Evolutionary conservation across 2,797 vertebrate species (phyloP).

Genomic region (Sparus aurata): DNA sequence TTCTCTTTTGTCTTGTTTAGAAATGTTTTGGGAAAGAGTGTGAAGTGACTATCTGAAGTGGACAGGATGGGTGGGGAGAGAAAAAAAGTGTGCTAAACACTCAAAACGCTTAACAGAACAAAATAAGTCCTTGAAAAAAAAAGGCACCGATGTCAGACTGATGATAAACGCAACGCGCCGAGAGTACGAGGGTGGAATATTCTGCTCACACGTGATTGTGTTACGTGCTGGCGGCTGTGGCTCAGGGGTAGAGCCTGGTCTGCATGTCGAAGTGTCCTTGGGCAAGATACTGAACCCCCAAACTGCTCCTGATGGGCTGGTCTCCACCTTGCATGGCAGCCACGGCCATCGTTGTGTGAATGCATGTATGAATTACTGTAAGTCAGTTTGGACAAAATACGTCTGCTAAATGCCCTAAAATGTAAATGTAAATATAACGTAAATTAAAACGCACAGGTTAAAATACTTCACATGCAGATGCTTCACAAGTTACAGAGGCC

Average conservation of each 20-base stretch:
- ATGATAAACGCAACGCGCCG: slow-evolving; percentile 19
- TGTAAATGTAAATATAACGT: background rate
- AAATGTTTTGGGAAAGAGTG: slow-evolving; percentile 10
- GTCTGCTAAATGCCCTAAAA: too few relatives aligned
- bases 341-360: too few relatives aligned
- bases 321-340: too few relatives aligned
- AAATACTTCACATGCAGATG: slow-evolving; percentile 32
- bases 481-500: slow-evolving; percentile 25
- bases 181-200: slow-evolving; percentile 24
- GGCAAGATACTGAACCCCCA: too few relatives aligned
- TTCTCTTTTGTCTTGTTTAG: background rate
- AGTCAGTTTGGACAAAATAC: too few relatives aligned
- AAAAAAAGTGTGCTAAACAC: slow-evolving; percentile 26
- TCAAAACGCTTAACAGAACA: slow-evolving; percentile 15
- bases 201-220: slow-evolving; percentile 25
- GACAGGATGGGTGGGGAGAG: slow-evolving; percentile 7
- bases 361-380: too few relatives aligned
- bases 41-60: background rate
- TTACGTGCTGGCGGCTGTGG: too few relatives aligned
- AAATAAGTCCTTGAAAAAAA: slow-evolving; percentile 2
- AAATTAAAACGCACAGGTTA: slow-evolving; percentile 30
- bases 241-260: too few relatives aligned
- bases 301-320: too few relatives aligned
- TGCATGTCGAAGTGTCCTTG: too few relatives aligned
- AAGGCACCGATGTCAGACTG: slow-evolving; percentile 14